These are phyloP conservation scores for Autographa gamma DNA, from an alignment of 2,888 invertebrate species.

Conservation along the genomic window DNA sequence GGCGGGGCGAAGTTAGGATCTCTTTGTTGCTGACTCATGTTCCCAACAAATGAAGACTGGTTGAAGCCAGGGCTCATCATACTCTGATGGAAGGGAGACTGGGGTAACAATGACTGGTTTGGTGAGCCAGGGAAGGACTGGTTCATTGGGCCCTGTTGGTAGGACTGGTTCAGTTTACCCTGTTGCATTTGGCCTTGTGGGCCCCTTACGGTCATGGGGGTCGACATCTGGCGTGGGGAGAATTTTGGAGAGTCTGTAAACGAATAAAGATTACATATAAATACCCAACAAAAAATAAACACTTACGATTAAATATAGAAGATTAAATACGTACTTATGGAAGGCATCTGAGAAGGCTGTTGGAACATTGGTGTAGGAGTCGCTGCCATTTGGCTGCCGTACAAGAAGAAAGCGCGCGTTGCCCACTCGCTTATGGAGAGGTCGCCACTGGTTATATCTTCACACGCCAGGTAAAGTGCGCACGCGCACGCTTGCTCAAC, in stretches of 20 bases:
- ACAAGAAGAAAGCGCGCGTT: conserved; percentile 96
- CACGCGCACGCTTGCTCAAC: conserved; percentile 97
- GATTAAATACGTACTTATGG: conserved; percentile 66
- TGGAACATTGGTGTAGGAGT: conserved; percentile 69
- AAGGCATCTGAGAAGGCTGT: conserved; percentile 72
- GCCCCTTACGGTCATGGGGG: conserved; percentile 82
- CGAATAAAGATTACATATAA: neutral
- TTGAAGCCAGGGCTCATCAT: conserved; percentile 79
- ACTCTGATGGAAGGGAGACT: conserved; percentile 77
- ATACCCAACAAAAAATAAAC: neutral
- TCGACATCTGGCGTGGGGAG: conserved; percentile 85
- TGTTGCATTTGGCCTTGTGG: conserved; percentile 76
- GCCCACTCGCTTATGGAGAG: conserved; percentile 95
- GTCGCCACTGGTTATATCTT: conserved; percentile 82
- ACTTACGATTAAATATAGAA: neutral
- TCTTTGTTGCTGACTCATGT: conserved; percentile 78
- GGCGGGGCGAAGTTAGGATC: conserved; percentile 80
- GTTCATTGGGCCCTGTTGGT: conserved; percentile 74
- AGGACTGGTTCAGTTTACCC: conserved; percentile 78
- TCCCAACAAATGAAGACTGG: conserved; percentile 79
- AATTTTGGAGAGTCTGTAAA: conserved; percentile 82
- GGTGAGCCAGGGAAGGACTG: conserved; percentile 77
- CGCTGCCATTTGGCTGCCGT: conserved; percentile 93
- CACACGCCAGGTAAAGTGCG: conserved; percentile 95
- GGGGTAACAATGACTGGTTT: conserved; percentile 74